phyloP scores from a whole-genome alignment of 2,888 invertebrate species.

The Lypha dubia region DNA sequence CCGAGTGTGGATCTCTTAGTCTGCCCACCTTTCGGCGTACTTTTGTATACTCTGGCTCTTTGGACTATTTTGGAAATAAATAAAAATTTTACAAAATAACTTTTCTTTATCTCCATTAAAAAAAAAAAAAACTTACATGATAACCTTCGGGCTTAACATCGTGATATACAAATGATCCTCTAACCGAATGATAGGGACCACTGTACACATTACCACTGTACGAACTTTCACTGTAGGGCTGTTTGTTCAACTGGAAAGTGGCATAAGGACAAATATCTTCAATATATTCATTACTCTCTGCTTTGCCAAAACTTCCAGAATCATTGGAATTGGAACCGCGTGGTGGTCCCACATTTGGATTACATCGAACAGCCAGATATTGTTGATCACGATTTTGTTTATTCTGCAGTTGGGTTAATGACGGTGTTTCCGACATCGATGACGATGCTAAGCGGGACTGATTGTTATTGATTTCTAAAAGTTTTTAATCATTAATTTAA shows the following conservation, averaged over 20 bases:
- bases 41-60: conserved; percentile 93
- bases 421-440: conserved; percentile 89
- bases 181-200: conserved; percentile 93
- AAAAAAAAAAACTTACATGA: conserved; percentile 80
- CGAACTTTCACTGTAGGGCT: conserved; percentile 94
- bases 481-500: neutral
- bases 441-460: conserved; percentile 83
- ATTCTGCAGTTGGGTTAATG: conserved; percentile 91
- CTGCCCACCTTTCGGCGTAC: conserved; percentile 92
- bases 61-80: conserved; percentile 81
- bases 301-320: conserved; percentile 85
- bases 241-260: conserved; percentile 94
- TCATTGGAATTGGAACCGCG: conserved; percentile 84
- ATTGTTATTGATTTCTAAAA: conserved; percentile 83
- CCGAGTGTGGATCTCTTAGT: conserved; percentile 91
- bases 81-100: neutral
- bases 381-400: conserved; percentile 91
- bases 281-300: conserved; percentile 89
- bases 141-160: conserved; percentile 88
- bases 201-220: conserved; percentile 95
- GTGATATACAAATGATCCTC: conserved; percentile 94
- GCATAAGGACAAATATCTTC: conserved; percentile 97
- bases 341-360: conserved; percentile 84
- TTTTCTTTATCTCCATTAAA: no score
- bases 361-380: conserved; percentile 88